Base-by-base conservation (phyloP, 2,888 invertebrate genomes). In the Melanchra persicariae region DNA sequence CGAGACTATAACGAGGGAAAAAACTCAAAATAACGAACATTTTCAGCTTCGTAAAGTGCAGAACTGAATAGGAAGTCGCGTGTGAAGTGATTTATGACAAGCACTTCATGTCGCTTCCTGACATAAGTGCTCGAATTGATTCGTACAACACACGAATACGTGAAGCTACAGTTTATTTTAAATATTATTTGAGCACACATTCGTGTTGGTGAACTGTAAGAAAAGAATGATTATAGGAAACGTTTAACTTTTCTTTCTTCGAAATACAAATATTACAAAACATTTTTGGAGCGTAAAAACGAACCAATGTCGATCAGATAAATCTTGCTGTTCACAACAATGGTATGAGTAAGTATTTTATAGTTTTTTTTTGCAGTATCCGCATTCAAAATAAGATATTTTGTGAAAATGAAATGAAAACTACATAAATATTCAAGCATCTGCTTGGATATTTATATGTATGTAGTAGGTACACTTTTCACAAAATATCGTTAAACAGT, bases 51-150 rank as follows among this genome's bases (percentile, higher is more conserved):
- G 45, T 34, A 68, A 40, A 70, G 59, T 74, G 60, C 58, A 61
- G 63, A 68, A 64, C 55, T 37, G 70, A 68, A 67, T 70, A 71
- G 80, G 70, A 68, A 62, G 76, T 79, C 76, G 79, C 79, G 76
- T 80, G 80, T 59, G 64, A 80, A 79, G 71, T 57, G 61, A 76
- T 71, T 80, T 76, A 80, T 71, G 68, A 62, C 67, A 55, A 80
- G 76, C 61, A 80, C 60, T 77, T 65, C 58, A 74, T 69, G 65
- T 72, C 73, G 69, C 61, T 73, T 68, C 70, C 67, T 71, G 65
- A 68, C 76, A 65, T 70, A 63, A 75, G 70, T 69, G 65, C 70
- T 71, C 64, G 66, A 68, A 73, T 77, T 68, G 74, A 77, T 82
- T 77, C 30, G 72, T 58, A 77, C 66, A 71, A 79, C 60, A 73